phyloP scores from a whole-genome alignment of 2,113 vertebrate species.

The Protobothrops flavoviridis region DNA sequence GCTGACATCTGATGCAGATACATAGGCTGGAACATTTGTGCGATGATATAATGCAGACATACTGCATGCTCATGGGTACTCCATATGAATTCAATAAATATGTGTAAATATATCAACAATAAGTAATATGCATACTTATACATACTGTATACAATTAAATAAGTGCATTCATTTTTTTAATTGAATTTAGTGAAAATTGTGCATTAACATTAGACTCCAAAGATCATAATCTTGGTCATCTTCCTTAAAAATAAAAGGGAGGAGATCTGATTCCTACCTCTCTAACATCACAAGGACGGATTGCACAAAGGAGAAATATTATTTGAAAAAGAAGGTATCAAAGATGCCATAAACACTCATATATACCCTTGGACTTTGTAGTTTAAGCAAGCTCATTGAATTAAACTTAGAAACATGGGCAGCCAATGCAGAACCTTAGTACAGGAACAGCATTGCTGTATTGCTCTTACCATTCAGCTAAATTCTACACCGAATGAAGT shows the following conservation, averaged over 20 bases:
- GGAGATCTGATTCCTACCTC: background rate
- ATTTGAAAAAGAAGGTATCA: background rate
- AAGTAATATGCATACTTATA: background rate
- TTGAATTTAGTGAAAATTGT: background rate
- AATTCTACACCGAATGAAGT: background rate
- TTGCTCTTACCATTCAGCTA: background rate
- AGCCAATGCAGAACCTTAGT: background rate
- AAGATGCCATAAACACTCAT: background rate
- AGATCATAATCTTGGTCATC: background rate
- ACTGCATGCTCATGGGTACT: background rate
- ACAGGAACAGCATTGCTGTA: background rate
- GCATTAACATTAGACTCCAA: background rate
- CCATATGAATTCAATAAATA: background rate
- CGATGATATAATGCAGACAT: background rate
- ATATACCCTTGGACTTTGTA: background rate
- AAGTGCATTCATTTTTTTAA: background rate
- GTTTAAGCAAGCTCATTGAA: background rate
- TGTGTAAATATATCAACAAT: background rate
- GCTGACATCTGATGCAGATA: background rate
- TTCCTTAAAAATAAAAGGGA: background rate
- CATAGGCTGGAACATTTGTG: background rate
- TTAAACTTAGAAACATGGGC: background rate
- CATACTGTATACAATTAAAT: background rate
- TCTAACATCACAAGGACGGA: background rate
- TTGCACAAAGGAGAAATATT: background rate